phyloP scores from a whole-genome alignment of 2,888 invertebrate species.

The Arctia plantaginis region DNA sequence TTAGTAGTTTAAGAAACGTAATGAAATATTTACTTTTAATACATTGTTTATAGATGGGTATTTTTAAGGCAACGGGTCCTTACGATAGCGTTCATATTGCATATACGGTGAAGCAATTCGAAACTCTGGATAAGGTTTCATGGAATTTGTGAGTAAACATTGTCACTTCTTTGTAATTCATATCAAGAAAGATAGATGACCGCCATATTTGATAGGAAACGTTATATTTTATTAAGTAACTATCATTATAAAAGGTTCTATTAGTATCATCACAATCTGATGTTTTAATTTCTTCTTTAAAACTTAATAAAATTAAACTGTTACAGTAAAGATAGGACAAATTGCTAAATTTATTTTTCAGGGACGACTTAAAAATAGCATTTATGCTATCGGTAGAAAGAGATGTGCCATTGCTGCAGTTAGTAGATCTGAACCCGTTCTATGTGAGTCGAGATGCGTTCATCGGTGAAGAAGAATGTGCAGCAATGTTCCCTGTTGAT shows the following conservation, averaged over 20 bases:
- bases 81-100: conserved; percentile 67
- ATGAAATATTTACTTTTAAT: background rate
- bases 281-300: too few relatives aligned
- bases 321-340: background rate
- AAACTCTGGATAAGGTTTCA: conserved; percentile 55
- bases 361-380: conserved; percentile 66
- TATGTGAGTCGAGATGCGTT: conserved; percentile 72
- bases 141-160: conserved; percentile 63
- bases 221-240: background rate
- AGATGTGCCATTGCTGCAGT: conserved; percentile 67
- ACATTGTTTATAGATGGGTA: conserved; percentile 70
- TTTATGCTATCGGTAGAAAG: conserved; percentile 73
- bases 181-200: background rate
- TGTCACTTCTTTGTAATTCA: conserved; percentile 1
- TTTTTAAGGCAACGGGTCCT: conserved; percentile 67
- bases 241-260: too few relatives aligned
- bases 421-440: conserved; percentile 71
- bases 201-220: background rate
- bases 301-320: too few relatives aligned
- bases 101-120: conserved; percentile 74
- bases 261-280: too few relatives aligned
- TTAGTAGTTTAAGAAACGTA: background rate
- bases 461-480: conserved; percentile 73
- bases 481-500: conserved; percentile 68
- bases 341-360: conserved; percentile 44